These are phyloP conservation scores for Sinotaia quadrata DNA, from an alignment of 2,888 invertebrate genomes.

Conservation along the genomic window DNA sequence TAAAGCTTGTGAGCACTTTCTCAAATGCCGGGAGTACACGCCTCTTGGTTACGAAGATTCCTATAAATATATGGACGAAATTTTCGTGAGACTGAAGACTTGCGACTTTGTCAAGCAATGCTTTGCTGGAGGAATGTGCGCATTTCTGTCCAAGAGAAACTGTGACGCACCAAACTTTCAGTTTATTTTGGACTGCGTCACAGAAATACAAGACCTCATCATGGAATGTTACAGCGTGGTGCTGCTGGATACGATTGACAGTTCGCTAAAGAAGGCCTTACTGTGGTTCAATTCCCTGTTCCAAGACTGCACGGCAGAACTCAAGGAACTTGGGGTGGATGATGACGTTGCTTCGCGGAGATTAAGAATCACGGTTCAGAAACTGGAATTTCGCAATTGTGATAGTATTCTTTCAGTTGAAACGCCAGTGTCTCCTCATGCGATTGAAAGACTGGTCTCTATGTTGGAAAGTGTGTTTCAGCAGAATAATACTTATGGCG, in stretches of 20 bases:
- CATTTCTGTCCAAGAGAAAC: not conserved
- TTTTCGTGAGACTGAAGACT: slow-evolving; percentile 41
- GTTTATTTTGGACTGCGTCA: slow-evolving; percentile 41
- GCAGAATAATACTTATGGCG: slow-evolving; percentile 16
- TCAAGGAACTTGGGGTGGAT: slow-evolving; percentile 15
- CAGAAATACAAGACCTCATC: slow-evolving; percentile 40
- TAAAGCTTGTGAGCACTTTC: slow-evolving; percentile 41
- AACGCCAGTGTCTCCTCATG: slow-evolving; percentile 12
- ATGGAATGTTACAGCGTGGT: slow-evolving; percentile 45
- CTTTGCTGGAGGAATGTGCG: not conserved
- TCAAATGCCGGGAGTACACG: slow-evolving; percentile 40
- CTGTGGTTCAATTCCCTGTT: slow-evolving; percentile 43
- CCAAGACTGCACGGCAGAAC: slow-evolving; percentile 18
- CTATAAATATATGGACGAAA: slow-evolving; percentile 44
- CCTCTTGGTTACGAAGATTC: slow-evolving; percentile 34
- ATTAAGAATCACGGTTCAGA: slow-evolving; percentile 38
- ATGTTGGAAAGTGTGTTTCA: slow-evolving; percentile 44
- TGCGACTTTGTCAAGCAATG: slow-evolving; percentile 35
- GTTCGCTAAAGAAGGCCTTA: slow-evolving; percentile 29
- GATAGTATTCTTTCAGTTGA: slow-evolving; percentile 26
- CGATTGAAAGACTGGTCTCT: slow-evolving; percentile 34
- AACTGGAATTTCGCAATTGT: slow-evolving; percentile 37
- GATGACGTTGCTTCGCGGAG: slow-evolving; percentile 32
- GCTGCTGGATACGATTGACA: slow-evolving; percentile 31
- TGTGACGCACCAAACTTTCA: slow-evolving; percentile 8